phyloP scores from a whole-genome alignment of 2,888 invertebrate species.

The Eupithecia centaureata region DNA sequence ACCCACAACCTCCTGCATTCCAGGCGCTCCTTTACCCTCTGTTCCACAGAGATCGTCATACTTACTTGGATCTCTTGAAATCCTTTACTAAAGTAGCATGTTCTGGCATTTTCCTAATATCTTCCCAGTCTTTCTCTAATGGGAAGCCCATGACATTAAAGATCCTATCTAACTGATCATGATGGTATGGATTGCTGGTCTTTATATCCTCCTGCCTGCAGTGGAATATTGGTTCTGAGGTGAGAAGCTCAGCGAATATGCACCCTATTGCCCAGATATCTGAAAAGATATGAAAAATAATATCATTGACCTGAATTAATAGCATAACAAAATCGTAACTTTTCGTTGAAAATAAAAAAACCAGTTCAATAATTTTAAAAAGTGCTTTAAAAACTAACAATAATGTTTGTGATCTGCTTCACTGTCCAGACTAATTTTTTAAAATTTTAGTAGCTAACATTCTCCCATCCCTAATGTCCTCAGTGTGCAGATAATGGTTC shows the following conservation, averaged over 20 bases:
- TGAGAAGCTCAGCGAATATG: constrained; percentile 99
- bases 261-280: constrained; percentile 99
- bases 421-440: neutral
- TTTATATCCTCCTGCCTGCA: constrained; percentile 99
- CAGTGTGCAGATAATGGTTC: too few species aligned
- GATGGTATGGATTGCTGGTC: constrained; percentile 99
- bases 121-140: constrained; percentile 98
- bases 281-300: constrained; percentile 74
- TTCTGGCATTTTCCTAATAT: constrained; percentile 99
- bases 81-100: constrained; percentile 97
- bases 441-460: too few species aligned
- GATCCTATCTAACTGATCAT: constrained; percentile 98
- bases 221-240: constrained; percentile 99
- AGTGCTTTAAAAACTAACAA: too few species aligned
- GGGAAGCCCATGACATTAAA: constrained; percentile 99
- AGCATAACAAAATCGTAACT: too few species aligned
- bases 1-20: too few species aligned
- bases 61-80: constrained; percentile 96
- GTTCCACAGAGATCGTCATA: too few species aligned
- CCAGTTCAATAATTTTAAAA: too few species aligned
- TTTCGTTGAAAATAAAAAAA: too few species aligned
- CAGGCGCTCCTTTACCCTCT: too few species aligned
- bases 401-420: neutral
- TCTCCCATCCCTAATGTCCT: too few species aligned
- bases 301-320: too few species aligned